A percentile compares a stretch with the other conserved stretches of the same genome.
Evolutionary conservation across 2,113 vertebrate species (phyloP).

Genomic region (Raja brachyura): DNA sequence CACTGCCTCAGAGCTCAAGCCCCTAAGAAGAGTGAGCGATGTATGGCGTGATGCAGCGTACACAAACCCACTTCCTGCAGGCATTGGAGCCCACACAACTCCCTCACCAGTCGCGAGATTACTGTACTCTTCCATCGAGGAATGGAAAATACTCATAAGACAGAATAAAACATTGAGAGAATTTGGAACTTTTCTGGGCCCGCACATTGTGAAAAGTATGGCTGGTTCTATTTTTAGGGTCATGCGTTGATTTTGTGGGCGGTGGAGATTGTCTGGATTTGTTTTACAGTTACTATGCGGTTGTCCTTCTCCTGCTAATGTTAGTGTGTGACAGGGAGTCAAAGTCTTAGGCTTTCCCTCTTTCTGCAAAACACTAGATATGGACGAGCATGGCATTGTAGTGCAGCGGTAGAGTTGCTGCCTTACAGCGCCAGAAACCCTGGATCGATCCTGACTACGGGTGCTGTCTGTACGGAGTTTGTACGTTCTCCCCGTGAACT

Average conservation of each 20-base stretch:
- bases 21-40: background rate
- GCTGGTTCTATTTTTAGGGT: background rate
- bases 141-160: slow-evolving; percentile 17
- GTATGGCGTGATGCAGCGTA: background rate
- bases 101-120: background rate
- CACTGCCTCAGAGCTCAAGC: background rate
- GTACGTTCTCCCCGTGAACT: no score
- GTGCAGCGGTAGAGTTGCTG: no score
- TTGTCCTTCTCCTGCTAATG: background rate
- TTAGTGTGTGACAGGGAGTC: no score
- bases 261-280: background rate
- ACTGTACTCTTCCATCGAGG: slow-evolving; percentile 21
- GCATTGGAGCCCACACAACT: background rate
- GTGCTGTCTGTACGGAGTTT: no score
- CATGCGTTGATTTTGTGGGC: slow-evolving; percentile 8
- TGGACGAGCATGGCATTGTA: no score
- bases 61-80: slow-evolving; percentile 1
- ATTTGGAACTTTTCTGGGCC: background rate
- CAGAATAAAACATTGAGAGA: background rate
- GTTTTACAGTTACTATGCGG: background rate
- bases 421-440: no score
- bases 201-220: background rate
- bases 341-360: background rate
- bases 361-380: background rate
- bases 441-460: no score